A percentile compares a stretch with the other conserved stretches of the same genome.
phyloP scores from a whole-genome alignment of 2,113 vertebrate species.

The Aegithalos caudatus region DNA sequence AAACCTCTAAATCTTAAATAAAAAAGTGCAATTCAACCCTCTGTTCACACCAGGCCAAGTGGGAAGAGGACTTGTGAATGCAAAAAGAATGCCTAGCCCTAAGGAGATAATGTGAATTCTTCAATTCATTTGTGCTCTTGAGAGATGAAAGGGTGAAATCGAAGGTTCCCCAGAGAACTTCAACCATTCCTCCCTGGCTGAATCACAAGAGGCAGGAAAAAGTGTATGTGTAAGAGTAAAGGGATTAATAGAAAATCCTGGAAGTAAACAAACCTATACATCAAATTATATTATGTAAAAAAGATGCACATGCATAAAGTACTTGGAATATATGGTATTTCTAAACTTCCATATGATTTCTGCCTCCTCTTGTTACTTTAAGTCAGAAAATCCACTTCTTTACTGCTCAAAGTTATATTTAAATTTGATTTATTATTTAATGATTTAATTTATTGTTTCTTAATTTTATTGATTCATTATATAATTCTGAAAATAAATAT shows the following conservation, averaged over 20 bases:
- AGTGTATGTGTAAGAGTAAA: neutral
- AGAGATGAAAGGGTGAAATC: neutral
- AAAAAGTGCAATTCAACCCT: neutral
- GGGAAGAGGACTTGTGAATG: neutral
- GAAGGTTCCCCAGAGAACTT: neutral
- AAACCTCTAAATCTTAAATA: rapidly evolving
- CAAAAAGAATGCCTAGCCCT: neutral
- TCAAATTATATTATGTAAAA: neutral
- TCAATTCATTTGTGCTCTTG: neutral
- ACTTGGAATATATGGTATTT: neutral
- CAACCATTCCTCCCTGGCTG: neutral
- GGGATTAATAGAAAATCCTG: neutral
- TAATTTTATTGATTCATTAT: neutral
- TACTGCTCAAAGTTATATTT: neutral
- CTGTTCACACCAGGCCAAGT: neutral
- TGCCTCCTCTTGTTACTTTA: neutral
- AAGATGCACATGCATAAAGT: neutral
- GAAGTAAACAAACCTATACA: neutral
- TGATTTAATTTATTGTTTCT: neutral
- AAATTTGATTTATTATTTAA: neutral
- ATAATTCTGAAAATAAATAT: neutral
- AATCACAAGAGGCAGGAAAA: neutral
- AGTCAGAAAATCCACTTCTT: neutral
- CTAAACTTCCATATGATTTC: neutral
- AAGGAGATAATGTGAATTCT: neutral